phyloP scores from a whole-genome alignment of 2,113 vertebrate genomes.

The Nibea albiflora region DNA sequence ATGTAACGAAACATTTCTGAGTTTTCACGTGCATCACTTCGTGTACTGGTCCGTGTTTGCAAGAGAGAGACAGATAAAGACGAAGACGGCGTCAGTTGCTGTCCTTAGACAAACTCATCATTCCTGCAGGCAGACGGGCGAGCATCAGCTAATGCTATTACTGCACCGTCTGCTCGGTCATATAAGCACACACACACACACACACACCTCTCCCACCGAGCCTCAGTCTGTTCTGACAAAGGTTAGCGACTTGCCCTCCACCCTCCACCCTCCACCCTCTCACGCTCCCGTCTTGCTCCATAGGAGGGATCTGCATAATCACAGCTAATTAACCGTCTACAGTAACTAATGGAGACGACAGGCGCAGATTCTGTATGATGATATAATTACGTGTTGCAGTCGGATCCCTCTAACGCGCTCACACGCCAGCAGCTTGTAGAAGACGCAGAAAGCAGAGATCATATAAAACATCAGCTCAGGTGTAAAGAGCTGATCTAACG shows the following conservation, averaged over 20 bases:
- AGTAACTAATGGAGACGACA: conserved; percentile 46
- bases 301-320: conserved; percentile 41
- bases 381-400: conserved; percentile 33
- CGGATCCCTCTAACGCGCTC: too few species aligned
- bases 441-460: too few species aligned
- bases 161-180: conserved; percentile 48
- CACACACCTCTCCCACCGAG: not conserved
- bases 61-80: not conserved
- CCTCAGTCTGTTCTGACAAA: conserved; percentile 18
- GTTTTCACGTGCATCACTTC: not conserved
- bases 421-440: not conserved
- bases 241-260: conserved; percentile 10
- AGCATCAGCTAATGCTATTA: conserved; percentile 63
- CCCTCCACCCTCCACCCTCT: not conserved
- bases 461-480: not conserved
- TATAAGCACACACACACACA: conserved; percentile 3
- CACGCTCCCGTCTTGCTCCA: not conserved
- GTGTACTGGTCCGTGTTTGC: not conserved
- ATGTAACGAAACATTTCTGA: not conserved
- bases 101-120: conserved; percentile 41
- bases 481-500: not conserved
- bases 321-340: conserved; percentile 46
- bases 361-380: conserved; percentile 7
- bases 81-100: conserved; percentile 12
- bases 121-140: conserved; percentile 35